phyloP scores from a whole-genome alignment of 2,113 vertebrate genomes.

The Taurulus bubalis region DNA sequence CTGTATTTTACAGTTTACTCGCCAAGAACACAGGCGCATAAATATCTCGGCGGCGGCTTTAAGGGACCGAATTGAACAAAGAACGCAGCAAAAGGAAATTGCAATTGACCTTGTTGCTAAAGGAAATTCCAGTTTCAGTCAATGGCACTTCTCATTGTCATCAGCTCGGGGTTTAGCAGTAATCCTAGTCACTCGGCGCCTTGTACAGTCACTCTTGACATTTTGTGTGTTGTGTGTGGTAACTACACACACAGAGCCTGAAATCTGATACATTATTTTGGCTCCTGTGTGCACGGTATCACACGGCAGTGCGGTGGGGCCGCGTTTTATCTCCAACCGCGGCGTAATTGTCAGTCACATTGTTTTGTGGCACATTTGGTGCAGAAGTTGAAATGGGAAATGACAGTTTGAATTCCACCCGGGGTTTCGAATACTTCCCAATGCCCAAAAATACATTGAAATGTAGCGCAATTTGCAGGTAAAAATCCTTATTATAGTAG shows the following conservation, averaged over 20 bases:
- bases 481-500: constrained; percentile 3
- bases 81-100: constrained; percentile 45
- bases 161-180: constrained; percentile 75
- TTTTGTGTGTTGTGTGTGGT: constrained; percentile 79
- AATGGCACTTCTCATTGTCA: constrained; percentile 76
- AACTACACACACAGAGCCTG: constrained; percentile 76
- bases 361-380: constrained; percentile 35
- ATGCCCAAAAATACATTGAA: not conserved
- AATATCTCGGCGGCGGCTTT: constrained; percentile 48
- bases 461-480: not conserved
- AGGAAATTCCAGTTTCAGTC: constrained; percentile 61
- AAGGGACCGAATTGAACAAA: constrained; percentile 16
- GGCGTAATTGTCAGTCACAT: constrained; percentile 44
- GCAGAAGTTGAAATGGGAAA: constrained; percentile 7
- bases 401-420: not conserved
- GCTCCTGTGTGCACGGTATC: constrained; percentile 74
- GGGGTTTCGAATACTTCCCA: not conserved
- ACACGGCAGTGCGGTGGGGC: constrained; percentile 54
- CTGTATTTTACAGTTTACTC: constrained; percentile 46
- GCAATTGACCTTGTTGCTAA: constrained; percentile 67
- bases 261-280: constrained; percentile 81
- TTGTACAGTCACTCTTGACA: constrained; percentile 79
- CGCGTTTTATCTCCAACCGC: constrained; percentile 53
- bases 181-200: constrained; percentile 80
- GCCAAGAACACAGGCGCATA: constrained; percentile 48